These are phyloP conservation scores for Spongilla lacustris DNA, from an alignment of 37 sponge, comb jelly and placozoan genomes.

Conservation along the genomic window DNA sequence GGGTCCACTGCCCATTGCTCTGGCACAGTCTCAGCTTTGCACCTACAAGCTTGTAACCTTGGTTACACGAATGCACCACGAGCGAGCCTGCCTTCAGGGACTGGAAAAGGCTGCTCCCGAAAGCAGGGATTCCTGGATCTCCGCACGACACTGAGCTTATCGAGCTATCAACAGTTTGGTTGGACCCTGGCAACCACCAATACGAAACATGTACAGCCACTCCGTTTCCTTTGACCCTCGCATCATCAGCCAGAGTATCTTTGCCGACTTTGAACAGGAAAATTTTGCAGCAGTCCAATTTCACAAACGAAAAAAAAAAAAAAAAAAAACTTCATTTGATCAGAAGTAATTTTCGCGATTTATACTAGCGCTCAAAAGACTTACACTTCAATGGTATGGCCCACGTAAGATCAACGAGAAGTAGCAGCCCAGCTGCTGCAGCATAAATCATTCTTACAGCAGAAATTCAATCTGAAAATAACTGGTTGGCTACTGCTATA, in stretches of 20 bases:
- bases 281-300: no score
- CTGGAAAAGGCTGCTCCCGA: conserved; percentile 28
- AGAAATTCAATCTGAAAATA: neutral
- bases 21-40: conserved; percentile 41
- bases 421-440: neutral
- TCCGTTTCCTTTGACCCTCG: neutral
- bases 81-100: conserved; percentile 14
- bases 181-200: conserved; percentile 20
- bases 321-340: no score
- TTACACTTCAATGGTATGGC: neutral
- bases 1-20: conserved; percentile 35
- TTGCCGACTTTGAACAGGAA: neutral
- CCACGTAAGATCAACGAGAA: neutral
- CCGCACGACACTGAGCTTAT: conserved; percentile 12
- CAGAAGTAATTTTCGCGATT: neutral
- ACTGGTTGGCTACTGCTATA: neutral
- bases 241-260: neutral
- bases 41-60: conserved; percentile 36
- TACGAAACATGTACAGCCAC: neutral
- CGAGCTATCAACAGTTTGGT: neutral
- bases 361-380: neutral
- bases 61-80: conserved; percentile 32
- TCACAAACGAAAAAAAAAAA: no score
- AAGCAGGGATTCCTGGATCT: conserved; percentile 10
- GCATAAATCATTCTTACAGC: neutral